Base-by-base conservation (phyloP, 2,888 invertebrate genomes). In the Ecliptopera silaceata region DNA sequence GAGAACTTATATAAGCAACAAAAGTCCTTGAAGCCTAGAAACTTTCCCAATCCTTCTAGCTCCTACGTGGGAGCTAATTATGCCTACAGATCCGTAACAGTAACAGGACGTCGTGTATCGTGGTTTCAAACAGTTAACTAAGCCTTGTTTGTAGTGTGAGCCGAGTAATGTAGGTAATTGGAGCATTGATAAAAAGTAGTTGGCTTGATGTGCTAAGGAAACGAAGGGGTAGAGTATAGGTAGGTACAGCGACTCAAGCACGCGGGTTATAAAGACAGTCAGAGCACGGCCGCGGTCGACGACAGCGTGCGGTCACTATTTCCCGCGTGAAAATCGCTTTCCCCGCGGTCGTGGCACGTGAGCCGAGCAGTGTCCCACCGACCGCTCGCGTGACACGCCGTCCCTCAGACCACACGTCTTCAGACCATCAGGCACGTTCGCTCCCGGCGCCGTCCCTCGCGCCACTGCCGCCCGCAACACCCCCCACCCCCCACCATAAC, bases 291-390 rank as follows among this genome's bases (percentile, higher is more conserved):
- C 79, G 78, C 77, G 79, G 84, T 83, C 80, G 84, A 76, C 69
- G 87, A 85, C 86, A 86, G 82, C 84, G 47, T 38, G 84, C 83
- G 86, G 86, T 80, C 86, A 87, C 82, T 86, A 84, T 86, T 87
- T 86, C 86, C 87, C 88, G 88, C 86, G 87, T 88, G 90, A 82
- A 90, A 91, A 91, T 78, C 83, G 88, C 85, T 90, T 90, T 90
- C 88, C 89, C 86, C 82, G 86, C 86, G 83, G 73, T 69, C 68
- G 72, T 81, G 53, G 76, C 88, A 88, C 88, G 89, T 88, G 89
- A 86, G 83, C 90, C 90, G 90, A 86, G 83, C 90, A 91, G 90
- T 91, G 90, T 88, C 89, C 88, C 86, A 84, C 74, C 88, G 86
- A 80, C 89, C 89, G 89, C 88, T 86, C 86, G 88, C 86, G 85